Percentiles rank a stretch among this genome's conserved stretches.
Evolutionary conservation across 2,888 invertebrate genomes (phyloP).

Genomic region (Sericinus montela): DNA sequence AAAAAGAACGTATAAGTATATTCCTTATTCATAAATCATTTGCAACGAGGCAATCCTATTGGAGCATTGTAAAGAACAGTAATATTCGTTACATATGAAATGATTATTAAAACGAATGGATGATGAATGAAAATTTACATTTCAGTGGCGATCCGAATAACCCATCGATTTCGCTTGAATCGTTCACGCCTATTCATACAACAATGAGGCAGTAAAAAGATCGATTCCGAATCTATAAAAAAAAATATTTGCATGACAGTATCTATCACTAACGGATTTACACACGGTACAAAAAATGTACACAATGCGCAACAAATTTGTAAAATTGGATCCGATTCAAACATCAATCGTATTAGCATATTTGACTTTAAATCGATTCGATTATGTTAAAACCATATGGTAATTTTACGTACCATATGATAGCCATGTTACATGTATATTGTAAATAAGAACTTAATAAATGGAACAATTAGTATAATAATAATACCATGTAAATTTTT

Average conservation of each 20-base stretch:
- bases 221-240: conserved; percentile 43
- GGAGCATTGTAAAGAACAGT: neutral
- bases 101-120: conserved; percentile 29
- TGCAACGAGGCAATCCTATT: no score
- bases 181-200: conserved; percentile 47
- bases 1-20: no score
- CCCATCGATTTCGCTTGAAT: conserved; percentile 35
- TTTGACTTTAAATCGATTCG: conserved; percentile 23
- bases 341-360: conserved; percentile 62
- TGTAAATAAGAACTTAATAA: neutral
- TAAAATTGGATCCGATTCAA: conserved; percentile 55
- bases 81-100: conserved; percentile 2
- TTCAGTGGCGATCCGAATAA: conserved; percentile 25
- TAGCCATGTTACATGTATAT: conserved; percentile 2
- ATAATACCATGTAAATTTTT: no score
- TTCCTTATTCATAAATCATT: no score
- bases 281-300: conserved; percentile 45
- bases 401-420: conserved; percentile 20
- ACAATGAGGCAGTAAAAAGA: conserved; percentile 42
- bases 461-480: no score
- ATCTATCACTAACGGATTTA: conserved; percentile 65
- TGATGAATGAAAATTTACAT: conserved; percentile 30
- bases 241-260: conserved; percentile 55
- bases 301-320: conserved; percentile 65
- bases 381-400: conserved; percentile 18